Base-by-base conservation (phyloP, 2,113 vertebrate genomes). In the Pundamilia nyererei region DNA sequence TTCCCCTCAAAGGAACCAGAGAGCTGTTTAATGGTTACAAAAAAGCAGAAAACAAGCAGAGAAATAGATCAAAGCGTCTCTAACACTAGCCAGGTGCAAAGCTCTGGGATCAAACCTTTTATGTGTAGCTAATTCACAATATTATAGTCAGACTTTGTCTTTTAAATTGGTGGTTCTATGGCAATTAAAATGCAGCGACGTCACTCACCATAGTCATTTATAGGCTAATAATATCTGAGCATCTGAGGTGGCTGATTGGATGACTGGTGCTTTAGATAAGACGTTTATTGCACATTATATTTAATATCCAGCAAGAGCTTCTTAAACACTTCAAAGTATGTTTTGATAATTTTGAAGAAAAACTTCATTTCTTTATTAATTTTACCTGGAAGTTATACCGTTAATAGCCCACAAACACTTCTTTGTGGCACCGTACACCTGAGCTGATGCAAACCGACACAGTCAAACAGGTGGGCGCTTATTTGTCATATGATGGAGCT, bases 21-120 rank as follows among this genome's bases (percentile, higher is more conserved):
- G 70, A 81, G 85, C 86, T 81, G 81, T 93, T 93, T 93, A 95
- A 94, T 82, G 89, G 88, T 86, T 86, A 88, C 93, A 95, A 94
- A 94, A 89, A 89, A 65, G 82, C 47, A 26, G 82, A 72, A 89
- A 91, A 93, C 89, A 89, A 93, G 90, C 62, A 86, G 88, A 55
- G 87, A 89, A 82, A 91, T 24, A 92, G 91, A 96, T 96, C 94
- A 96, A 96, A 96, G 95, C 54, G 0, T 77, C 65, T 75, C 40
- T 38, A 60, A 91, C 84, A 91, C 84, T 68, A 89, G 89, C 93
- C 96, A 96, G 96, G 91, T 95, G 95, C 93, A 90, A 90, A 82
- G 53, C 91, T 47, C 42, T 31, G 75, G 86, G 86, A 89, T 86
- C 77, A 89, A 85, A 88, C 54, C 93, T 92, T 91, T 95, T 86